Base-by-base conservation (phyloP, 2,113 vertebrate species). In the Cricetomys ansorgei region DNA sequence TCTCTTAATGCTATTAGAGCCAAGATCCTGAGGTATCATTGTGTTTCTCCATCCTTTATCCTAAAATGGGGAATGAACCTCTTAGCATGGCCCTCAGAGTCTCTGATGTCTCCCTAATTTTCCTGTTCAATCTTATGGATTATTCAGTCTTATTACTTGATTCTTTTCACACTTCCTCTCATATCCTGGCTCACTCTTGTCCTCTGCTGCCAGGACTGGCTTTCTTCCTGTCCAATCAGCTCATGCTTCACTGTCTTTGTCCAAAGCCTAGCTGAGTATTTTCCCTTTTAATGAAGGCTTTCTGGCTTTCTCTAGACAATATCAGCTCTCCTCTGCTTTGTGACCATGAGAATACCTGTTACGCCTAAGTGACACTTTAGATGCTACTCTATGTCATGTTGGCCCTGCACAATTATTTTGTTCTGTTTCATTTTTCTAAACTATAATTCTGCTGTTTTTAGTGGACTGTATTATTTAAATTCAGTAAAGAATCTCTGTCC, bases 101-200 rank as follows among this genome's bases (percentile, higher is more conserved):
- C 27, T 69, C 50, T 53, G 55, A 57, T 27, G 6, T 45, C 50
- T 70, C 40, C 55, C 84, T 29, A 34, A 70, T 8, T 67, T 91
- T 88, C 15, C 37, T 88, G 80, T 69, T 40, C 27, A n/a, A 23
- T 59, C 8, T 80, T 75, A 59, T 84, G 69, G 45, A 9, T 59
- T 59, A 70, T 64, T 76, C 70, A 64, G 13, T 1, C 29, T 84
- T 13, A 16, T 25, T 88, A 34, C 43, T 94, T 37, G 4, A 73
- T 95, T 95, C 15, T 55, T 87, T 95, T 88, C 59, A 40, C 37
- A 62, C 53, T 92, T 93, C 25, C 25, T 93, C 88, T n/a, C 13
- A 64, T n/a, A 7, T 40, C 9, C 95, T 17, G 12, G 45, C 16
- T 94, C 55, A 5, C 4, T 45, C 31, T 65, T 70, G 4, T 67